These are phyloP conservation scores for Catocala nupta DNA, from an alignment of 2,888 invertebrate genomes.

Conservation along the genomic window DNA sequence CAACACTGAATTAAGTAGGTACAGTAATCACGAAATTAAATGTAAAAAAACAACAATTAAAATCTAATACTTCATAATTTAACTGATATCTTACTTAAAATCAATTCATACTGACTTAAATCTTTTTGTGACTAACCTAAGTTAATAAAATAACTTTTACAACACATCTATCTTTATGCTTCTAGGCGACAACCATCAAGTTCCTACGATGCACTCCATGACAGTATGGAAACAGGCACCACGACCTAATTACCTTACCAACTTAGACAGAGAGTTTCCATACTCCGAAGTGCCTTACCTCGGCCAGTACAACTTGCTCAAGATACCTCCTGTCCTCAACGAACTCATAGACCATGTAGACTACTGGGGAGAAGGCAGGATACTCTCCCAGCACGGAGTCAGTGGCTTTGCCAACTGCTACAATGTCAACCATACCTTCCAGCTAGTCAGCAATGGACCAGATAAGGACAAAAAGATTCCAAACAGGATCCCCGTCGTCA, in stretches of 20 bases:
- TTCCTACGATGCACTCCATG: constrained; percentile 29
- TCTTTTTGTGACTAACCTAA: too few relatives aligned
- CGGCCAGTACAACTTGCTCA: constrained; percentile 59
- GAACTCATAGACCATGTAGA: constrained; percentile 59
- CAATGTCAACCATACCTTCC: constrained; percentile 62
- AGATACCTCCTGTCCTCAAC: constrained; percentile 48
- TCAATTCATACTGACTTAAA: too few relatives aligned
- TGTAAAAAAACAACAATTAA: too few relatives aligned
- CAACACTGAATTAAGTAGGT: too few relatives aligned
- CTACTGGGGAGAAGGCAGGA: constrained; percentile 68
- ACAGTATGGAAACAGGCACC: constrained; percentile 37
- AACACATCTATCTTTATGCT: too few relatives aligned
- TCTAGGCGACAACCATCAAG: too few relatives aligned
- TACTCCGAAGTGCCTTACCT: constrained; percentile 67
- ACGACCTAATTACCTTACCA: constrained; percentile 57
- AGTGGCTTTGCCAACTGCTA: constrained; percentile 62
- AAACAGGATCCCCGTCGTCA: constrained; percentile 62
- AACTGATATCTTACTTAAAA: too few relatives aligned
- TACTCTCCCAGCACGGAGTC: constrained; percentile 32
- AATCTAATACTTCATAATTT: too few relatives aligned
- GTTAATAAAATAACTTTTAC: too few relatives aligned
- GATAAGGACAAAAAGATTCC: constrained; percentile 62
- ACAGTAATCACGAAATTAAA: too few relatives aligned
- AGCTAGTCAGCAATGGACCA: constrained; percentile 61
- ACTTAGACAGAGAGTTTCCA: constrained; percentile 56